These are phyloP conservation scores for Elachura formosa DNA, from an alignment of 2,113 vertebrate genomes.

Conservation along the genomic window DNA sequence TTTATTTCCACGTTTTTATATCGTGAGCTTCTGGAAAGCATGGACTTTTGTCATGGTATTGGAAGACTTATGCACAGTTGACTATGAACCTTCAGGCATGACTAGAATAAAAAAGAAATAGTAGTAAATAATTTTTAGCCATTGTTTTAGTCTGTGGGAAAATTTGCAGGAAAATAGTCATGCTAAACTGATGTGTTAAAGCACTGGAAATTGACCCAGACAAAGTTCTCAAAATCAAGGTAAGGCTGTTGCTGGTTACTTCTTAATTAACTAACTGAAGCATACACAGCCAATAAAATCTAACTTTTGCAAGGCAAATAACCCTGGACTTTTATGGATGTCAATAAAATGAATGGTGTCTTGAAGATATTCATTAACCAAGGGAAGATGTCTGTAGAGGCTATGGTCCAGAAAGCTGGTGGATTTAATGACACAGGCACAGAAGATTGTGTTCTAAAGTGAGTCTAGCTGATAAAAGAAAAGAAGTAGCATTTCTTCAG, in stretches of 20 bases:
- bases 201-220: neutral
- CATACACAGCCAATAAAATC: neutral
- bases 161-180: neutral
- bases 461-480: neutral
- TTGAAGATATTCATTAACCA: neutral
- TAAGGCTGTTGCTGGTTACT: conserved; percentile 2
- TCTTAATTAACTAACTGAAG: conserved; percentile 26
- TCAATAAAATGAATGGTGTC: conserved; percentile 8
- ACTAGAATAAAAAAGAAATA: neutral
- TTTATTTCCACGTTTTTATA: neutral
- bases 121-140: neutral
- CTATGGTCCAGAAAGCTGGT: conserved; percentile 38
- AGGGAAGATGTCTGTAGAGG: neutral
- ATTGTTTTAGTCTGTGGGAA: neutral
- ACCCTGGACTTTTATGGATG: neutral
- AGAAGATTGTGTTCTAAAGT: neutral
- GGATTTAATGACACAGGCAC: neutral
- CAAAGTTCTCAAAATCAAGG: neutral
- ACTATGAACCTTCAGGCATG: neutral
- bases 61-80: neutral
- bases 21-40: neutral
- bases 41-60: neutral
- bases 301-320: conserved; percentile 19
- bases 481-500: neutral
- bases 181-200: neutral